A percentile compares a stretch with the other conserved stretches of the same genome.
Conservation (phyloP, 2,888 invertebrate genomes). For the Megaustenia siamemsis region DNA sequence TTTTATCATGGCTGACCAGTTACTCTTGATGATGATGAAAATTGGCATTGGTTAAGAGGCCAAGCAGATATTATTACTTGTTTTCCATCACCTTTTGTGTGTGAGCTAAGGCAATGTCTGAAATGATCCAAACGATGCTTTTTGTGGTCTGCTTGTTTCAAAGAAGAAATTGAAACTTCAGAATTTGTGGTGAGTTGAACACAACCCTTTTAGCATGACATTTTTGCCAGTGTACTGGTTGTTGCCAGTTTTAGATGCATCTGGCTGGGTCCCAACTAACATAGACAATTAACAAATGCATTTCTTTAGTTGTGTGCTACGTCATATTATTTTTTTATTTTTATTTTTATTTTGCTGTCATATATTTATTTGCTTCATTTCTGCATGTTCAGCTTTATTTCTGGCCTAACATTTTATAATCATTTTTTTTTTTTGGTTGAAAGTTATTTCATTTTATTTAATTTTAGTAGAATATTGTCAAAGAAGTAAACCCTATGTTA, state of each 20-base stretch:
- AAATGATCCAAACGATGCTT: background rate
- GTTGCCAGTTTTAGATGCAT: slow-evolving; percentile 4
- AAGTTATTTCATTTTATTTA: no score
- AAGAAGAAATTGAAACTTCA: slow-evolving; percentile 12
- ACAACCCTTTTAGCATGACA: slow-evolving; percentile 30
- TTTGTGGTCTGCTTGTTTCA: background rate
- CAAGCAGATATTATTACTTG: background rate
- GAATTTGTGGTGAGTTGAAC: slow-evolving; percentile 31
- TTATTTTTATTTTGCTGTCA: background rate
- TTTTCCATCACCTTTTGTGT: background rate
- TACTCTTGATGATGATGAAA: background rate
- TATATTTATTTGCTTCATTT: slow-evolving; percentile 4
- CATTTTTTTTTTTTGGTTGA: background rate
- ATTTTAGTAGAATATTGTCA: no score
- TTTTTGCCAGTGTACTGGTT: slow-evolving; percentile 1
- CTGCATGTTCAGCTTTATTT: background rate
- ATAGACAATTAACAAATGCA: background rate
- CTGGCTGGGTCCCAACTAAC: background rate
- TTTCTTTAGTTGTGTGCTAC: slow-evolving; percentile 14
- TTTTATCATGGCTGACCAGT: background rate
- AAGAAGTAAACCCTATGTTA: no score
- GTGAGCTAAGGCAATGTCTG: background rate
- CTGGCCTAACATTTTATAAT: background rate
- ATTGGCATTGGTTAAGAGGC: background rate
- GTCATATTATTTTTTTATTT: slow-evolving; percentile 59